Conservation (phyloP, 2,797 vertebrate species). For the Myotis vivesi region DNA sequence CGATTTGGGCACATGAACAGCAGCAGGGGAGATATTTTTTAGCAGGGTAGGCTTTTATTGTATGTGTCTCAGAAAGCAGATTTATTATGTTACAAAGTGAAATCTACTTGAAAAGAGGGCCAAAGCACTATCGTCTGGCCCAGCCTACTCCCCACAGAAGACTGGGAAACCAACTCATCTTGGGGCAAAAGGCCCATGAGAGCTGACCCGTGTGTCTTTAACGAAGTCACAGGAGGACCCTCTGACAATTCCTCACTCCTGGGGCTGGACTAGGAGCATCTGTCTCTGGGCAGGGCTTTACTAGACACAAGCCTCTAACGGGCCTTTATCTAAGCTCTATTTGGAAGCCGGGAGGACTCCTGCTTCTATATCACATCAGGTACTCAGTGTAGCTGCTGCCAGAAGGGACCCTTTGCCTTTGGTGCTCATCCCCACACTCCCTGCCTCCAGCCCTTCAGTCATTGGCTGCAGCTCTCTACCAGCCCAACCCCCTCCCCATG, state of each 20-base stretch:
- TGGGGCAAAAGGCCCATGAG: not conserved
- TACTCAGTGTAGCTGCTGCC: not conserved
- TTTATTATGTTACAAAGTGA: slow-evolving; percentile 29
- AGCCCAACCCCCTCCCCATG: slow-evolving; percentile 34
- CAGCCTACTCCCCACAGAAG: not conserved
- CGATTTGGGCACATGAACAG: slow-evolving; percentile 53
- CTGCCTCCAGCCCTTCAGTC: not conserved
- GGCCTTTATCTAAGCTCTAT: not conserved
- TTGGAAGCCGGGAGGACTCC: not conserved
- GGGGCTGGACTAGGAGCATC: not conserved
- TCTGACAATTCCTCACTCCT: not conserved
- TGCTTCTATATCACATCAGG: not conserved
- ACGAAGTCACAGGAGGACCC: not conserved
- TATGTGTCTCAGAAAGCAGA: not conserved
- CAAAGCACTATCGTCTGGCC: not conserved
- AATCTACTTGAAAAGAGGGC: not conserved
- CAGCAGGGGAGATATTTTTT: slow-evolving; percentile 59
- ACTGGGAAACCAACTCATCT: not conserved
- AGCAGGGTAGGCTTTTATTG: slow-evolving; percentile 57
- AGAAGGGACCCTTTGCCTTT: not conserved
- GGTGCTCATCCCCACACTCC: not conserved
- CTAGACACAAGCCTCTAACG: not conserved
- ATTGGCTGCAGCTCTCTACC: not conserved
- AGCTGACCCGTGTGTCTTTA: not conserved
- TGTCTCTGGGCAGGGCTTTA: not conserved